Conservation (phyloP, 2,797 vertebrate genomes). For the Monodelphis domestica region DNA sequence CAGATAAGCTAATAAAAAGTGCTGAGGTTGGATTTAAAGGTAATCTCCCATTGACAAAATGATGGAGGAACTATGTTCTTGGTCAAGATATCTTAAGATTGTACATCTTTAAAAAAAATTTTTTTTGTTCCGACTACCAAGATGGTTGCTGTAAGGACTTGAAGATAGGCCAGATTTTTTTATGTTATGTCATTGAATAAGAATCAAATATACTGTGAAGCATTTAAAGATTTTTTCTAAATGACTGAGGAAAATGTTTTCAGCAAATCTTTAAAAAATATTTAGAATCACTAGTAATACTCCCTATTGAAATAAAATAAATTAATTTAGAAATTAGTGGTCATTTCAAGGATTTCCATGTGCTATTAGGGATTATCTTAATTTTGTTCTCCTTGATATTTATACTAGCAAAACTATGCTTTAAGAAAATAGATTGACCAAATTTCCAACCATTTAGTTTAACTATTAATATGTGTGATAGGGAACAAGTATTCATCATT, state of each 20-base stretch:
- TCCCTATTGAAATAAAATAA: neutral
- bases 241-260: neutral
- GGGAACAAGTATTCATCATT: neutral
- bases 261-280: neutral
- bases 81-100: neutral
- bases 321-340: neutral
- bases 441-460: neutral
- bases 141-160: neutral
- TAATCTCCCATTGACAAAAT: slow-evolving; percentile 11
- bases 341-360: neutral
- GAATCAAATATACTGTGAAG: neutral
- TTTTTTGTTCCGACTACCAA: neutral
- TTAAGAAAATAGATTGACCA: neutral
- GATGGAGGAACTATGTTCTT: neutral
- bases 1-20: neutral
- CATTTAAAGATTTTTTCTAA: neutral
- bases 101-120: neutral
- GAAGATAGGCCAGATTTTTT: neutral
- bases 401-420: neutral
- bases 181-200: neutral
- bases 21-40: neutral
- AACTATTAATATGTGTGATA: neutral
- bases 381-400: neutral
- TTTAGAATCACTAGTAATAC: neutral
- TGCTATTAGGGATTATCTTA: neutral